These are phyloP conservation scores for Clunio marinus DNA, from an alignment of 2,888 invertebrate genomes.

Conservation along the genomic window DNA sequence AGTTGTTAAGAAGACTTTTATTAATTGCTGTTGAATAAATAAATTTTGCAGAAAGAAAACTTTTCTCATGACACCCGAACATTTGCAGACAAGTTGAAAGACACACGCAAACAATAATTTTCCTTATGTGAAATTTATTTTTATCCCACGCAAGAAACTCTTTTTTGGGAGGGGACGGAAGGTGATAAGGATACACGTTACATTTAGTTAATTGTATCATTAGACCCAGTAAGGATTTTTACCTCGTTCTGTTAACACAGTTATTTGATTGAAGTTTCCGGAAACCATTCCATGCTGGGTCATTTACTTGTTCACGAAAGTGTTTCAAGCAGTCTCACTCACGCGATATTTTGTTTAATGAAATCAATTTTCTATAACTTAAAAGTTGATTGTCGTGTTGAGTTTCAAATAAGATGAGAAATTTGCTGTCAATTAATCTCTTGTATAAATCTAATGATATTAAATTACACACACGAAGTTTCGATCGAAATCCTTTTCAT, in stretches of 20 bases:
- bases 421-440: too few relatives aligned
- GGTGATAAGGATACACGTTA: neutral
- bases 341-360: neutral
- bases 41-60: neutral
- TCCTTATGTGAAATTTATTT: too few relatives aligned
- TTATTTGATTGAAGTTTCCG: too few relatives aligned
- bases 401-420: too few relatives aligned
- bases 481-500: neutral
- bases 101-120: too few relatives aligned
- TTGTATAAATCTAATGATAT: too few relatives aligned
- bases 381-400: too few relatives aligned
- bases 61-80: neutral
- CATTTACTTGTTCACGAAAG: too few relatives aligned
- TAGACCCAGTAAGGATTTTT: neutral
- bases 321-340: too few relatives aligned
- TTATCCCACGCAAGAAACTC: neutral
- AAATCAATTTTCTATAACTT: neutral
- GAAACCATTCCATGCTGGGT: too few relatives aligned
- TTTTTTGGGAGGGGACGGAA: too few relatives aligned
- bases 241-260: neutral
- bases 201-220: neutral
- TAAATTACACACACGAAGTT: neutral
- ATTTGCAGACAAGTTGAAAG: neutral
- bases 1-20: slow-evolving; percentile 8
- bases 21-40: slow-evolving; percentile 32